Evolutionary conservation across 2,113 vertebrate species (phyloP).

Genomic region (Eurystomus gularis): DNA sequence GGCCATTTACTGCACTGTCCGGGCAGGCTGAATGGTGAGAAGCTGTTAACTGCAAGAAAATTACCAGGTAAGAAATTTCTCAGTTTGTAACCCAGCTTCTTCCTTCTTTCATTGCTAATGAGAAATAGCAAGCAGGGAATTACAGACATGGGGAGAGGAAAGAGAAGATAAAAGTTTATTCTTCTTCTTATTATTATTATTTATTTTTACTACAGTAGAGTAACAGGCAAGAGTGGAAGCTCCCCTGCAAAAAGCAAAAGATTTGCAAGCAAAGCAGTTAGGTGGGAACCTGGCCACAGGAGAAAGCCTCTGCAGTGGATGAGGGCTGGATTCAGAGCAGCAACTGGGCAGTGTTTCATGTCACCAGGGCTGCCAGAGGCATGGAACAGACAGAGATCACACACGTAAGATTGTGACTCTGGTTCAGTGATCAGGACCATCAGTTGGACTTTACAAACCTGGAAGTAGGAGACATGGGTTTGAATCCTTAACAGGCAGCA

Average conservation of each 20-base stretch:
- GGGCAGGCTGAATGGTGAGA: not conserved
- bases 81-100: slow-evolving; percentile 55
- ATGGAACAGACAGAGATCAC: not conserved
- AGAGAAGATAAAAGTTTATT: not conserved
- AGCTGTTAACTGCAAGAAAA: slow-evolving; percentile 41
- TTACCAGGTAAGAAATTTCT: slow-evolving; percentile 46
- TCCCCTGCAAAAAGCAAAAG: not conserved
- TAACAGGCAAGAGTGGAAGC: not conserved
- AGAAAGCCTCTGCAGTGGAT: not conserved
- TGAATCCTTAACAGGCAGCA: not conserved
- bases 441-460: not conserved
- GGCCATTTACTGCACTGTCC: not conserved
- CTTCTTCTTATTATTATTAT: not conserved
- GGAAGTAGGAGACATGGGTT: not conserved
- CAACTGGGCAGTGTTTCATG: not conserved
- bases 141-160: not conserved
- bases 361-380: not conserved
- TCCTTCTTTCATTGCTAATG: slow-evolving; percentile 19
- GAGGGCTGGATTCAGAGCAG: not conserved
- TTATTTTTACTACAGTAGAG: not conserved
- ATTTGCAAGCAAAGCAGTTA: not conserved
- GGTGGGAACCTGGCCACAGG: not conserved
- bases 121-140: slow-evolving; percentile 43
- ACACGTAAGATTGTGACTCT: not conserved
- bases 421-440: not conserved